phyloP scores from a whole-genome alignment of 2,797 vertebrate species.

The Sitta carolinensis region DNA sequence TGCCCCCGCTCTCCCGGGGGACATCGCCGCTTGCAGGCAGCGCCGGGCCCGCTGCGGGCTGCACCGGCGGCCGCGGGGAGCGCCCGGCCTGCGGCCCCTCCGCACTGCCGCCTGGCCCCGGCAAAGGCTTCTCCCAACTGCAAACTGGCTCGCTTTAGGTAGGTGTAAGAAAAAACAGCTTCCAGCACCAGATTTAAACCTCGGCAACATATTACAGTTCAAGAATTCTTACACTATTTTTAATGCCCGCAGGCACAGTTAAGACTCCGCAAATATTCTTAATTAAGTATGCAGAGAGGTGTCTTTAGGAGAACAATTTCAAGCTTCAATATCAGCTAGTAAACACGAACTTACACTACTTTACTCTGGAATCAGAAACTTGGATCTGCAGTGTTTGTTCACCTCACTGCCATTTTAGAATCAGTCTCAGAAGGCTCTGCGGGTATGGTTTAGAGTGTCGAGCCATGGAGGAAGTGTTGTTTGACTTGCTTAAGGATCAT shows the following conservation, averaged over 20 bases:
- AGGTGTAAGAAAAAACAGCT: neutral
- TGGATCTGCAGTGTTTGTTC: neutral
- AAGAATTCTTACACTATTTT: neutral
- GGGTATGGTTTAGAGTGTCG: neutral
- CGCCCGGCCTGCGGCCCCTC: rapidly evolving
- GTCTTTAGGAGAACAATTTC: neutral
- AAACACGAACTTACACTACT: neutral
- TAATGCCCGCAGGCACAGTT: neutral
- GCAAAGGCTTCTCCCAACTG: neutral
- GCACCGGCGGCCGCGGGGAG: too few species aligned
- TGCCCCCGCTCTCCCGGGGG: neutral
- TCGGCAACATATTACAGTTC: neutral
- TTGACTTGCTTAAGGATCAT: neutral
- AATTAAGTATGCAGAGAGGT: neutral
- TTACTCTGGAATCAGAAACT: neutral
- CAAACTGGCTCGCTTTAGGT: neutral
- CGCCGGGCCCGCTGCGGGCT: too few species aligned
- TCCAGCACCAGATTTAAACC: neutral
- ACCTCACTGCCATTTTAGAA: neutral
- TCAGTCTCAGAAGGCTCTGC: neutral
- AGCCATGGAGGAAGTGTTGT: neutral
- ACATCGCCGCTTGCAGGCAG: too few species aligned
- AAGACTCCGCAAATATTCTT: neutral
- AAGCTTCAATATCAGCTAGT: neutral
- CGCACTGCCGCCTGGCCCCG: neutral